Conservation (phyloP, 2,797 vertebrate species). For the Helarctos malayanus region DNA sequence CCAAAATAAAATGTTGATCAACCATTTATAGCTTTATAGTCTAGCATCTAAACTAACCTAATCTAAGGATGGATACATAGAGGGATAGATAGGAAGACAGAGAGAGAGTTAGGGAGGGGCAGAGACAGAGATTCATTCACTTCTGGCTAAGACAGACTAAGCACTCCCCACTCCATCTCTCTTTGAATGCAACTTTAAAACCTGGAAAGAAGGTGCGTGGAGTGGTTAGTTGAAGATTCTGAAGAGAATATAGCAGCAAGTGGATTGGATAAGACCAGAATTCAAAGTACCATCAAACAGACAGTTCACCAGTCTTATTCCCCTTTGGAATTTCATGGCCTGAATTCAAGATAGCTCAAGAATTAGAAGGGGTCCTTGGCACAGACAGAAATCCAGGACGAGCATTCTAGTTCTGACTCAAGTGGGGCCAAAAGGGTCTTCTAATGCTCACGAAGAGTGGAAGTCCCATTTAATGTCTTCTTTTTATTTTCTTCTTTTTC, state of each 20-base stretch:
- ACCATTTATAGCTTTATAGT: conserved; percentile 44
- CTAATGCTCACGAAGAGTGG: not conserved
- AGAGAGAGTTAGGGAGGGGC: not conserved
- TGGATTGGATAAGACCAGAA: not conserved
- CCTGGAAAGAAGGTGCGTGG: not conserved
- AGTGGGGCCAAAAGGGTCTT: not conserved
- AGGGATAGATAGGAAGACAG: no score
- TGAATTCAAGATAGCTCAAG: not conserved
- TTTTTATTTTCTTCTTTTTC: no score
- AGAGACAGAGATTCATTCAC: not conserved
- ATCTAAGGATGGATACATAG: not conserved
- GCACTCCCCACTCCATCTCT: not conserved
- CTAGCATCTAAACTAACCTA: not conserved
- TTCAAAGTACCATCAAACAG: not conserved
- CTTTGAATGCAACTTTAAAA: not conserved
- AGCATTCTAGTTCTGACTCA: not conserved
- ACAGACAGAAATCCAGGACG: not conserved
- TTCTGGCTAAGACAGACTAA: not conserved
- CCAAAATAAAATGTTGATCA: conserved; percentile 26
- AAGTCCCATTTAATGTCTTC: not conserved
- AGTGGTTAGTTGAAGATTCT: not conserved
- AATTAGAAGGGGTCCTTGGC: not conserved
- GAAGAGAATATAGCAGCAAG: not conserved
- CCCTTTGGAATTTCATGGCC: not conserved
- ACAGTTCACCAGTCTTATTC: not conserved